Base-by-base conservation (phyloP, 2,888 invertebrate species). In the Lampropteryx suffumata region DNA sequence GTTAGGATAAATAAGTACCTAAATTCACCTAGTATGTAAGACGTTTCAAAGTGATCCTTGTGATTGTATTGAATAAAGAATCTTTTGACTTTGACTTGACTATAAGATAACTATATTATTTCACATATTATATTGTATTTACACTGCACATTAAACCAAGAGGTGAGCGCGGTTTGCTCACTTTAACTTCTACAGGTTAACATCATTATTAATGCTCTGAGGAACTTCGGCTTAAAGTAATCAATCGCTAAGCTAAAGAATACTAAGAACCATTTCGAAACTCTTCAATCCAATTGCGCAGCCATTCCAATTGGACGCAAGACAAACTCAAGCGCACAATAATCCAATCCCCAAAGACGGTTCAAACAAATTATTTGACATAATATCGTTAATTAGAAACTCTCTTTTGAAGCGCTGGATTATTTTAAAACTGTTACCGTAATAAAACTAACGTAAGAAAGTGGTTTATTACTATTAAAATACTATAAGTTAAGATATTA, bases 381-480 rank as follows among this genome's bases (percentile, higher is more conserved):
- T 90, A 90, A 90, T 89, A 87, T 89, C 84, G 89, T 89, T 90
- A 90, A 89, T 90, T 89, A 89, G 84, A 85, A 86, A 75, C 85
- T 86, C 85, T 84, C 83, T 68, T 88, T 88, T 85, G 87, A 42
- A 34, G 42, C 33, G 27, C 33, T 8, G 42, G 10, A 0, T 33
- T 34, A 4, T 9, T 11, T 4, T 14, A 8, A 42, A 4, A 34
- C 42, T 24, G 33, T 3, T 5, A 26, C 3, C 32, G 32, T 13
- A 2, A 10, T n/a, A 13, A 12, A 0, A 12, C 26, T 11, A 9
- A 3, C 26, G 12, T 13, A 32, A 6, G 1, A 5, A 1, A 7
- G 3, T 24, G 1, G 7, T 1, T 24, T 7, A 2, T 24, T 6
- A 5, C 24, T 17, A n/a, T n/a, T n/a, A n/a, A n/a, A n/a, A n/a